These are phyloP conservation scores for Alces alces DNA, from an alignment of 2,113 vertebrate genomes.

Conservation along the genomic window DNA sequence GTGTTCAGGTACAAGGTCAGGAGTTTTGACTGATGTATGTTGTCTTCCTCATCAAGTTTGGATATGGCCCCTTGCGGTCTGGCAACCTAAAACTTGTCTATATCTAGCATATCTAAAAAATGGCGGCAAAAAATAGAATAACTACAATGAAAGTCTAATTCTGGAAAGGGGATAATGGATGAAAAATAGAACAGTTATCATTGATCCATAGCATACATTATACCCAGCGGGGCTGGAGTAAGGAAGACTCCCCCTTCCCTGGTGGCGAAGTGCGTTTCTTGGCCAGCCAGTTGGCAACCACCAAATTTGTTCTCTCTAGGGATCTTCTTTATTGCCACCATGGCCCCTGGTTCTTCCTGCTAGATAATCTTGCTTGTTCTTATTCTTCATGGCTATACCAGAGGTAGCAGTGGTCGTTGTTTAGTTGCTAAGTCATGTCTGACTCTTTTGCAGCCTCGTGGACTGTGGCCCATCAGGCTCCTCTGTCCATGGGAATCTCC, in stretches of 20 bases:
- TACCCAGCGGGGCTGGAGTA: not conserved
- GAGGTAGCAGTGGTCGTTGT: not conserved
- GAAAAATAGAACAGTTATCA: not conserved
- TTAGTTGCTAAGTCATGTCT: not conserved
- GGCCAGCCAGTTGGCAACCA: not conserved
- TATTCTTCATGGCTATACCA: not conserved
- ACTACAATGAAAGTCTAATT: not conserved
- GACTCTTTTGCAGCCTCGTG: not conserved
- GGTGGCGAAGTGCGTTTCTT: not conserved
- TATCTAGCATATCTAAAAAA: not conserved
- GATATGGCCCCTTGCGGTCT: not conserved
- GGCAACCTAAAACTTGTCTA: not conserved
- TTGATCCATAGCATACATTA: no score
- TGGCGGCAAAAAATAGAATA: not conserved
- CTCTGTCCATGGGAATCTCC: not conserved
- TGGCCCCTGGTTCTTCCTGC: not conserved
- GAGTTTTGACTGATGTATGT: not conserved
- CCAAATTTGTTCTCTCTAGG: not conserved
- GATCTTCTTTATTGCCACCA: not conserved
- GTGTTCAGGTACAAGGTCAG: not conserved
- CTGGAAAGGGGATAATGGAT: not conserved
- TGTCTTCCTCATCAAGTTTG: not conserved
- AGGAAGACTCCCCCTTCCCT: not conserved
- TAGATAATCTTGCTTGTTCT: not conserved
- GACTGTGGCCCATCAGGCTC: not conserved